phyloP scores from a whole-genome alignment of 2,888 invertebrate species.

The Lasioglossum calceatum region DNA sequence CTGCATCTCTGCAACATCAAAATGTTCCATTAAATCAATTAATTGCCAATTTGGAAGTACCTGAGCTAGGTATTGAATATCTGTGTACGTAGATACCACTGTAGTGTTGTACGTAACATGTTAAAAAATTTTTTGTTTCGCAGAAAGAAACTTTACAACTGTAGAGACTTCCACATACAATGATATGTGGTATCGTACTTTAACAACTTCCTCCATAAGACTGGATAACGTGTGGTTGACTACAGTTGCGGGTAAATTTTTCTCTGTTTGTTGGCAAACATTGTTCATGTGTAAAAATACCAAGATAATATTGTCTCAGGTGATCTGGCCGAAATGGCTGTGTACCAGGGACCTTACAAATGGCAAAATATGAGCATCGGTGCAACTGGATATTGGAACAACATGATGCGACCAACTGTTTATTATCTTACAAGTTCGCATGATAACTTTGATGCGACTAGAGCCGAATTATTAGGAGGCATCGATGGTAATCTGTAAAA shows the following conservation, averaged over 20 bases:
- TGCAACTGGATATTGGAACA: constrained; percentile 88
- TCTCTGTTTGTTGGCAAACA: background rate
- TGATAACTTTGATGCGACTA: constrained; percentile 88
- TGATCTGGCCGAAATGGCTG: constrained; percentile 88
- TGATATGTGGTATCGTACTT: constrained; percentile 73
- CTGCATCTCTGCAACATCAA: constrained; percentile 87
- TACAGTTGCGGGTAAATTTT: constrained; percentile 86
- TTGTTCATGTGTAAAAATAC: background rate
- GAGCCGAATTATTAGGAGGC: constrained; percentile 89
- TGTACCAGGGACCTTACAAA: constrained; percentile 87
- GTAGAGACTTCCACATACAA: constrained; percentile 49
- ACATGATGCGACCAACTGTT: constrained; percentile 86
- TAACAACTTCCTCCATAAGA: constrained; percentile 69
- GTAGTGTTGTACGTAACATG: background rate
- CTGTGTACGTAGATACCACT: background rate
- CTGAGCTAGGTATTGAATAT: constrained; percentile 25
- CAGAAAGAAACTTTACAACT: constrained; percentile 19
- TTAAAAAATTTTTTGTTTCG: background rate
- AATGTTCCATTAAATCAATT: constrained; percentile 75
- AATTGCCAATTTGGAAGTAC: constrained; percentile 10
- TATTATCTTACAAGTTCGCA: constrained; percentile 86
- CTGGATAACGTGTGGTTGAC: constrained; percentile 88
- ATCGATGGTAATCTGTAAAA: constrained; percentile 86
- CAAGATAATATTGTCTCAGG: constrained; percentile 83
- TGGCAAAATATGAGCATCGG: constrained; percentile 85